Base-by-base conservation (phyloP, 2,113 vertebrate species). In the Phalacrocorax aristotelis region DNA sequence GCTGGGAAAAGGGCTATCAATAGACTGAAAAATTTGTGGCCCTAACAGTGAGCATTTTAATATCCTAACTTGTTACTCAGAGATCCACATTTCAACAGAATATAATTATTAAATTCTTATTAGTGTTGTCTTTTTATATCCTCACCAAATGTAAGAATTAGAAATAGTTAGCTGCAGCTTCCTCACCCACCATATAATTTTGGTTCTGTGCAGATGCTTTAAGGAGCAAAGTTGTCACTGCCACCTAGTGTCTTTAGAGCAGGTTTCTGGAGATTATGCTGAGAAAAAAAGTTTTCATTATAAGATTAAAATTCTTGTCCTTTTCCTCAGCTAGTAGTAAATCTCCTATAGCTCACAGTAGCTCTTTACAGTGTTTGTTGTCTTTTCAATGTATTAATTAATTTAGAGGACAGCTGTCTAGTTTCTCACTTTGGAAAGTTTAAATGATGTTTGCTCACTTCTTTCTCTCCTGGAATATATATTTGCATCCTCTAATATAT, bases 191-290 rank as follows among this genome's bases (percentile, higher is more conserved):
- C 0, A 1, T 8, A 23, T 13, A 2, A 22, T 80, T 77, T 42
- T 46, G 4, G 6, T 42, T 85, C 55, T 36, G 16, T 27, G 13
- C 17, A 68, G 30, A 62, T 30, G 9, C 7, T 54, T 32, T 30
- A 44, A 29, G 66, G 55, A 94, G 3, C 16, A 74, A 79, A 89
- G 66, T 54, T 90, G 29, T 69, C 78, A 95, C 89, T 95, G 93
- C 96, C 96, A 97, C 38, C 97, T 97, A 97, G 93, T 44, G 97
- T 87, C 58, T 55, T 52, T 48, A 65, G 36, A 46, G 17, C 4
- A 58, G 14, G 30, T 80, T 89, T 87, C 66, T 74, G 51, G 20
- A 74, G n/a, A 30, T 19, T 6, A 57, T 26, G 4, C 6, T 34
- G 34, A 38, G 16, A 12, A 82, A 81, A 78, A 85, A 36, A 4